These are phyloP conservation scores for Drosophila persimilis DNA, from an alignment of 1,140 invertebrate species.

Conservation along the genomic window DNA sequence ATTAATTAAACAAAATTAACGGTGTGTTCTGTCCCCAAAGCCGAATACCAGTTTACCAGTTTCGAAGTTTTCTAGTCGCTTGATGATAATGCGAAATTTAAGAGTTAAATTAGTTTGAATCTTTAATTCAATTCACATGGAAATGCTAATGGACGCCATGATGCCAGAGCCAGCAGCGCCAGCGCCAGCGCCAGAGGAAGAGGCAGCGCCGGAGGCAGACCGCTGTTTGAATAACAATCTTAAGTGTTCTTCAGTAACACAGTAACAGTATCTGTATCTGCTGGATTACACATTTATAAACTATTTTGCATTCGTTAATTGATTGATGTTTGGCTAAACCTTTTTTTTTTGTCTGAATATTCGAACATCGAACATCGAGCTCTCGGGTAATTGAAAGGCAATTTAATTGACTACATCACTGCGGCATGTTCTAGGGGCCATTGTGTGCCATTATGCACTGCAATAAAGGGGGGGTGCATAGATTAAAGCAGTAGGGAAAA, in stretches of 20 bases:
- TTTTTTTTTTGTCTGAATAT: too few species aligned
- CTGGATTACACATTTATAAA: conserved; percentile 4
- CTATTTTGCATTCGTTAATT: conserved; percentile 17
- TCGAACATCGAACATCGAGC: conserved; percentile 2
- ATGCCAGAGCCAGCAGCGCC: conserved; percentile 18
- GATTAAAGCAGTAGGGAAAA: background rate
- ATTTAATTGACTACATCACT: conserved; percentile 23
- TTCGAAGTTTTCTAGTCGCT: conserved; percentile 21
- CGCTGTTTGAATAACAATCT: conserved; percentile 37
- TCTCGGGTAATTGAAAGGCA: conserved; percentile 17
- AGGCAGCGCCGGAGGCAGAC: background rate
- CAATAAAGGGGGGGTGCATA: background rate
- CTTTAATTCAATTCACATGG: conserved; percentile 70
- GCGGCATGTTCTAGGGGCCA: too few species aligned
- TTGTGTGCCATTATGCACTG: background rate
- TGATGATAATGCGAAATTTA: conserved; percentile 51
- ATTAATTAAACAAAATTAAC: conserved; percentile 46
- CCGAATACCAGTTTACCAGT: conserved; percentile 31
- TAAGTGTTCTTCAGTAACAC: conserved; percentile 28
- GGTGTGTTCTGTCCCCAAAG: background rate
- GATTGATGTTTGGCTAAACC: conserved; percentile 8
- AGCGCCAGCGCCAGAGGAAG: too few species aligned
- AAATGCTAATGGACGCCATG: conserved; percentile 48
- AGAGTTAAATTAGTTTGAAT: conserved; percentile 69
- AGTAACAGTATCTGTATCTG: conserved; percentile 1